phyloP scores from a whole-genome alignment of 2,797 vertebrate genomes.

The Pseudomugil tenellus region DNA sequence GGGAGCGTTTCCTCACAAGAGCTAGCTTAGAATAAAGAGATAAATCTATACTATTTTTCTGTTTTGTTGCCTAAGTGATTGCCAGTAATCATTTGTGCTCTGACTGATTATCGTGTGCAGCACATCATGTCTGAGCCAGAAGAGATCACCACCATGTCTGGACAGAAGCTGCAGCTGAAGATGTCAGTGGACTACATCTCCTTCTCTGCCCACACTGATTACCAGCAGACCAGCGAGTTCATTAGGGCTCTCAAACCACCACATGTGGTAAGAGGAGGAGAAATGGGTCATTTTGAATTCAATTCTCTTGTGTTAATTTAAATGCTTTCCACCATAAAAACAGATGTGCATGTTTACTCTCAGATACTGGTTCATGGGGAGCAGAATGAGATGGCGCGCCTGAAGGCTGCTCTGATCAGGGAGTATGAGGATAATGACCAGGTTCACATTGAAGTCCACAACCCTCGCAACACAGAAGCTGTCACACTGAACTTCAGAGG shows the following conservation, averaged over 20 bases:
- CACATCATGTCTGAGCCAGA: slow-evolving; percentile 99
- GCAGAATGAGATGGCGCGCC: slow-evolving; percentile 96
- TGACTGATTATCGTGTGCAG: slow-evolving; percentile 67
- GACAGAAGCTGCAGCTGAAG: slow-evolving; percentile 95
- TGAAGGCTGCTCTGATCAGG: slow-evolving; percentile 93
- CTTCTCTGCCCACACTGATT: slow-evolving; percentile 97
- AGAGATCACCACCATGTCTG: slow-evolving; percentile 97
- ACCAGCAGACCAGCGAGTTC: slow-evolving; percentile 98
- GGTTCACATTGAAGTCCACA: slow-evolving; percentile 96
- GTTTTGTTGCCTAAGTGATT: background rate
- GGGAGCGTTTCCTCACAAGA: too few relatives aligned
- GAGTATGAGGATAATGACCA: slow-evolving; percentile 97
- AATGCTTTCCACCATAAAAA: background rate
- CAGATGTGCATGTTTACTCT: background rate
- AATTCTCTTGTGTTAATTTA: too few relatives aligned
- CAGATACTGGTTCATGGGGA: slow-evolving; percentile 96
- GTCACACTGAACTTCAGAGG: slow-evolving; percentile 96
- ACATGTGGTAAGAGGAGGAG: slow-evolving; percentile 87
- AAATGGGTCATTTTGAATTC: background rate
- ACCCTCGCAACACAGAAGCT: slow-evolving; percentile 95
- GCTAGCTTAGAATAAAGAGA: too few relatives aligned
- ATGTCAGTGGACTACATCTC: slow-evolving; percentile 99
- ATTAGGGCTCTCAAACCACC: slow-evolving; percentile 95
- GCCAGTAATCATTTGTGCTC: background rate
- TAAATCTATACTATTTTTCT: background rate